Percentiles rank a stretch among this genome's conserved stretches.
Evolutionary conservation across 2,797 vertebrate species (phyloP).

Genomic region (Acridotheres tristis): DNA sequence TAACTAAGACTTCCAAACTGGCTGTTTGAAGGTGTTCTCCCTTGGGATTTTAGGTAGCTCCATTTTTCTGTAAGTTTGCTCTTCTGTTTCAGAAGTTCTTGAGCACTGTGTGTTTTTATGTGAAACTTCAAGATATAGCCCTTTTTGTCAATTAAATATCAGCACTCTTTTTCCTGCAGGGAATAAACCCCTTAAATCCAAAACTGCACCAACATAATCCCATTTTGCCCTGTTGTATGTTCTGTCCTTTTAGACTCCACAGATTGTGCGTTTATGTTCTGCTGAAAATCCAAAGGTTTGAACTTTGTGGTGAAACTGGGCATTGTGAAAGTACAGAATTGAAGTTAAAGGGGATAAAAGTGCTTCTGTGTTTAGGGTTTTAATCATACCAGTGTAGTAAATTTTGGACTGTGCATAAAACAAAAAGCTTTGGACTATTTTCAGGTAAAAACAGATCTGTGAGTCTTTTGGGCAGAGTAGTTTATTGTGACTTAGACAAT

Average conservation of each 20-base stretch:
- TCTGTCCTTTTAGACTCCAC: neutral
- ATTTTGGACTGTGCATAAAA: neutral
- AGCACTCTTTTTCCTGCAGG: neutral
- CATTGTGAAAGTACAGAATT: neutral
- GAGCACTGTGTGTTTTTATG: neutral
- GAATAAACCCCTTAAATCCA: neutral
- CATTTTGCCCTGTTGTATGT: neutral
- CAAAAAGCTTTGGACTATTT: neutral
- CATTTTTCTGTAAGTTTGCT: neutral
- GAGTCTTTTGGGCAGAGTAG: neutral
- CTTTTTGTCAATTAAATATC: neutral
- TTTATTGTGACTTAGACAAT: neutral
- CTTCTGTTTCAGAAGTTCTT: neutral
- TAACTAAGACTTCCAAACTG: neutral
- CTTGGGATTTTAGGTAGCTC: neutral
- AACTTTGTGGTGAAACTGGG: neutral
- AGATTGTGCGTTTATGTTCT: fast-evolving
- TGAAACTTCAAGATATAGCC: neutral
- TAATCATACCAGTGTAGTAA: neutral
- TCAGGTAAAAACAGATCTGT: neutral
- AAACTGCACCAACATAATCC: neutral
- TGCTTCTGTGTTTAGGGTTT: neutral
- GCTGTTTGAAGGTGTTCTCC: neutral
- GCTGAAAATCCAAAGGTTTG: neutral
- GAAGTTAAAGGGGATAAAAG: neutral